phyloP scores from a whole-genome alignment of 2,113 vertebrate genomes.

The Tragelaphus scriptus region DNA sequence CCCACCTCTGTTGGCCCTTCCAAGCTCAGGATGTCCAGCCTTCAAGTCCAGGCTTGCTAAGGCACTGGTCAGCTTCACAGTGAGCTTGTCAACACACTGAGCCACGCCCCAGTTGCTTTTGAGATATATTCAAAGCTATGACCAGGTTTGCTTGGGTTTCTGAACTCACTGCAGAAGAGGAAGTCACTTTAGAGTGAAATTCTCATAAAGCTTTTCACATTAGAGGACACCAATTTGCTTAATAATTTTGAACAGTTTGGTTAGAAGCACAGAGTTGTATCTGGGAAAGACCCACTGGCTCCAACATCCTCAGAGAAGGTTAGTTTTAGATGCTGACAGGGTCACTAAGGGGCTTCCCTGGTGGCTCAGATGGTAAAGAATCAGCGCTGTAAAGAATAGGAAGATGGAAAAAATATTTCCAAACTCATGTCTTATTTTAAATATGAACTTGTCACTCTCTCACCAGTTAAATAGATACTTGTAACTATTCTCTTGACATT shows the following conservation, averaged over 20 bases:
- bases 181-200: background rate
- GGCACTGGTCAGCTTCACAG: background rate
- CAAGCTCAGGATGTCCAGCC: background rate
- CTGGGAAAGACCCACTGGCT: background rate
- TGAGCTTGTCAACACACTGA: background rate
- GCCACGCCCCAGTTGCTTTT: background rate
- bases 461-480: background rate
- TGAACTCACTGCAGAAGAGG: background rate
- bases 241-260: constrained; percentile 21
- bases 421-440: background rate
- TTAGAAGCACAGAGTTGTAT: background rate
- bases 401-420: background rate
- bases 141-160: background rate
- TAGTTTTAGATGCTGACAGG: background rate
- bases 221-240: background rate
- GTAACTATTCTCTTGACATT: background rate
- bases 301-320: background rate
- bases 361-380: background rate
- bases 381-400: background rate
- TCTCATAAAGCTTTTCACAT: background rate
- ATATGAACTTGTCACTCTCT: background rate
- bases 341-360: background rate
- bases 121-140: background rate
- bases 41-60: background rate
- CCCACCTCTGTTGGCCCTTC: background rate